Evolutionary conservation across 2,888 invertebrate genomes (phyloP).

Genomic region (Caenorhabditis sp.): DNA sequence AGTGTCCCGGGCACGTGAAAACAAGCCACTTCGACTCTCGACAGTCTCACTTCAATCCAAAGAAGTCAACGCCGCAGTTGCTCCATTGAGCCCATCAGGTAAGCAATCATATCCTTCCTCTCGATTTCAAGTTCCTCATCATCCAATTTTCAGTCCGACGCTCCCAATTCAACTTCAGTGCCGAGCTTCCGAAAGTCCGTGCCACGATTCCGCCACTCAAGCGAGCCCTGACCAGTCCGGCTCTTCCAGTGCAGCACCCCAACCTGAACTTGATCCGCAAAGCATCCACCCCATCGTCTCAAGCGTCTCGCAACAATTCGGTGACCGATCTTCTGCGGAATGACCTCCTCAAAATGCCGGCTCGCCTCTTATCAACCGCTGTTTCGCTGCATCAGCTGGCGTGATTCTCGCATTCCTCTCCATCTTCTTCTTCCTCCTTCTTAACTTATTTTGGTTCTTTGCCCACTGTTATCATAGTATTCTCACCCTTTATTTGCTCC

Average conservation of each 20-base stretch:
- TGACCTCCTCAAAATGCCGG: conserved; percentile 52
- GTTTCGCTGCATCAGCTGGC: conserved; percentile 59
- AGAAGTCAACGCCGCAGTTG: conserved; percentile 47
- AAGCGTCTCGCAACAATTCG: conserved; percentile 51
- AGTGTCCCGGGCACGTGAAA: conserved; percentile 32
- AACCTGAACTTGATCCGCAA: conserved; percentile 44
- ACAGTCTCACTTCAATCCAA: conserved; percentile 45
- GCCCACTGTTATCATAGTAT: conserved; percentile 3
- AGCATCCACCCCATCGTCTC: conserved; percentile 57
- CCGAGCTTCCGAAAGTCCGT: conserved; percentile 40
- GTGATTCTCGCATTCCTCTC: conserved; percentile 15
- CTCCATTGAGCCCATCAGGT: conserved; percentile 63
- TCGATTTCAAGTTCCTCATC: neutral
- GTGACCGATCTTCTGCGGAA: conserved; percentile 52
- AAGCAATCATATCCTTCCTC: conserved; percentile 2
- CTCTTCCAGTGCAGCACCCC: conserved; percentile 58
- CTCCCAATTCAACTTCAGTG: conserved; percentile 53
- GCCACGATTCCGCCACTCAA: conserved; percentile 63
- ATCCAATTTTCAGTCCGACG: conserved; percentile 47
- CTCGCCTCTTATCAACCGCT: conserved; percentile 42
- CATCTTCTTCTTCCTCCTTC: neutral
- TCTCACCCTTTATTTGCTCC: conserved; percentile 3
- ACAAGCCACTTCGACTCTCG: conserved; percentile 51
- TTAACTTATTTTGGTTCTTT: conserved; percentile 14
- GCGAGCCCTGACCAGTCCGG: conserved; percentile 59